A percentile compares a stretch with the other conserved stretches of the same genome.
phyloP scores from a whole-genome alignment of 2,888 invertebrate species.

The Amaurobius ferox region DNA sequence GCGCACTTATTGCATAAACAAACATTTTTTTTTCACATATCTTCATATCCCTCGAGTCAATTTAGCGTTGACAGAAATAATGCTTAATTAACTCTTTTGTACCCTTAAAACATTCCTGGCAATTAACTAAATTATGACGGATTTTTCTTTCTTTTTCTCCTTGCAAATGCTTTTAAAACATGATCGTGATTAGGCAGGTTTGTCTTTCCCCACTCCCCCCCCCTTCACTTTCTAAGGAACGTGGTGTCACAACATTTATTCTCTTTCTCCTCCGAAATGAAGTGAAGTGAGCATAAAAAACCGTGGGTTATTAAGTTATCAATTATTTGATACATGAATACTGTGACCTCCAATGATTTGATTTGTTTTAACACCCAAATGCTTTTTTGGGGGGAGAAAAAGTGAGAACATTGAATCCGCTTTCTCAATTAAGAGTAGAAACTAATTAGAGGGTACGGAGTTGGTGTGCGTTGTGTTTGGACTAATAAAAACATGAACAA shows the following conservation, averaged over 20 bases:
- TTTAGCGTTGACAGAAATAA: constrained; percentile 52
- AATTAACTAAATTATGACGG: constrained; percentile 61
- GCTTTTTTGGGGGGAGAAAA: constrained; percentile 15
- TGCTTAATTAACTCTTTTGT: constrained; percentile 62
- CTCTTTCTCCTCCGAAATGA: not conserved
- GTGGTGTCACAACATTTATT: constrained; percentile 37
- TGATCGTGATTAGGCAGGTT: constrained; percentile 12
- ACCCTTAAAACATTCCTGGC: constrained; percentile 29
- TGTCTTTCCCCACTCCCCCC: not conserved
- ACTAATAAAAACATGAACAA: too few species aligned
- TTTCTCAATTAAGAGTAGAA: not conserved
- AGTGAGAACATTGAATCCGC: not conserved
- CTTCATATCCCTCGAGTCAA: constrained; percentile 34
- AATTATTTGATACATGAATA: constrained; percentile 45
- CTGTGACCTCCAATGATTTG: constrained; percentile 21
- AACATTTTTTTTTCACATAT: too few species aligned
- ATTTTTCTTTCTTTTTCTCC: constrained; percentile 33
- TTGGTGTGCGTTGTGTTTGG: too few species aligned
- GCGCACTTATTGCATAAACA: too few species aligned
- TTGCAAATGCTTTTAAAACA: constrained; percentile 41
- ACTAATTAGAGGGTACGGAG: not conserved
- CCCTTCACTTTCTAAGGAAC: not conserved
- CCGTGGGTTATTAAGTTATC: constrained; percentile 37
- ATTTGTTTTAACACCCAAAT: constrained; percentile 20
- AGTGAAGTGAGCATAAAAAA: constrained; percentile 1